These are phyloP conservation scores for Cyanoramphus novaezelandiae DNA, from an alignment of 2,113 vertebrate genomes.

Conservation along the genomic window DNA sequence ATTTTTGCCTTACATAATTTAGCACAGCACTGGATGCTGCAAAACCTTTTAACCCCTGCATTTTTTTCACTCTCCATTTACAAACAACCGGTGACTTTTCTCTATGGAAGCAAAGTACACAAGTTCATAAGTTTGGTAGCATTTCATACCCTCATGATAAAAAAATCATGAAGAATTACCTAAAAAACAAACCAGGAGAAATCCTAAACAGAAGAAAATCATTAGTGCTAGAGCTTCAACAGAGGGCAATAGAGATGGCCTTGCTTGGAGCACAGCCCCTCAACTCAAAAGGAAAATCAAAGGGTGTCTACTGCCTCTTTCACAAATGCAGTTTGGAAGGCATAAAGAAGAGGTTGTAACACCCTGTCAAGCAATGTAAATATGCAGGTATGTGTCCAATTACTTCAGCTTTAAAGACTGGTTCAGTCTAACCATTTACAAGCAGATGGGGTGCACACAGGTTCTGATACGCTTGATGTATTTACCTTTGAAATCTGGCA, in stretches of 20 bases:
- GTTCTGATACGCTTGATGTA: slow-evolving; percentile 36
- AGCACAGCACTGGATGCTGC: neutral
- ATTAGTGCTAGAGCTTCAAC: neutral
- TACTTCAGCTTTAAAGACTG: slow-evolving; percentile 39
- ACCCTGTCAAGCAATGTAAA: slow-evolving; percentile 30
- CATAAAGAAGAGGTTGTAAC: neutral
- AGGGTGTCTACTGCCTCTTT: neutral
- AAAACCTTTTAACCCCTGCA: neutral
- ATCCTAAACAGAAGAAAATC: neutral
- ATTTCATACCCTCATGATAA: neutral
- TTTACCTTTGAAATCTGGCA: slow-evolving; percentile 51
- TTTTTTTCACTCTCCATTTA: neutral
- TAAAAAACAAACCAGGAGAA: neutral
- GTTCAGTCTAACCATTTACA: neutral
- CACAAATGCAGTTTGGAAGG: neutral
- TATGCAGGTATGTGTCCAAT: slow-evolving; percentile 47
- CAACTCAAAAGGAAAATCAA: neutral
- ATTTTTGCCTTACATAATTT: slow-evolving; percentile 47
- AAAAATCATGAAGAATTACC: neutral
- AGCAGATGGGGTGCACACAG: slow-evolving; percentile 1
- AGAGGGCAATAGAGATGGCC: neutral
- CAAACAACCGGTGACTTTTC: neutral
- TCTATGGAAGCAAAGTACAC: neutral
- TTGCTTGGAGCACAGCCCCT: neutral
- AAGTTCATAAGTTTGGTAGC: neutral